Conservation (phyloP, 2,113 vertebrate species). For the Myodes glareolus region DNA sequence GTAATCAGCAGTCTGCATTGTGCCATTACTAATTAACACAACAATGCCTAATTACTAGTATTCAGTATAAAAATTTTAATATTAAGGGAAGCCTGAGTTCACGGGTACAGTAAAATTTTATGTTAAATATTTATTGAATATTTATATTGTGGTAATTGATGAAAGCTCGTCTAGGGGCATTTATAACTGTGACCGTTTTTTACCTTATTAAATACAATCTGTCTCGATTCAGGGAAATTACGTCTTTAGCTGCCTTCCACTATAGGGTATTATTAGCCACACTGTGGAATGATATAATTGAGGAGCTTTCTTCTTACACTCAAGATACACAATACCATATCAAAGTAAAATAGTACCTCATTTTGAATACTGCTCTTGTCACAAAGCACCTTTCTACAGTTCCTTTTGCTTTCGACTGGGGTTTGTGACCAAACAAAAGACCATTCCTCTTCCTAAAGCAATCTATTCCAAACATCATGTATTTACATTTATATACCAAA, state of each 20-base stretch:
- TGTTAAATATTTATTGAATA: slow-evolving; percentile 7
- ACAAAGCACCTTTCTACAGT: not conserved
- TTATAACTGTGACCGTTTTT: not conserved
- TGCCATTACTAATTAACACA: not conserved
- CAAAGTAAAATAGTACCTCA: not conserved
- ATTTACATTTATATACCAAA: not conserved
- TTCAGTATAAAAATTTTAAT: not conserved
- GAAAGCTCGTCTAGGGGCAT: not conserved
- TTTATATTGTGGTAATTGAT: not conserved
- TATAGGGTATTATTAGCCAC: not conserved
- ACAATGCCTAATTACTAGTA: not conserved
- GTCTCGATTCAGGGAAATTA: not conserved
- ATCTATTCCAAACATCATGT: not conserved
- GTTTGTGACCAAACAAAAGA: not conserved
- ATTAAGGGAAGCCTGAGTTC: not conserved
- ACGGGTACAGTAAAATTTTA: not conserved
- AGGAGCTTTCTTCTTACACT: not conserved
- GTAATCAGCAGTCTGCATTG: not conserved
- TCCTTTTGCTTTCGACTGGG: not conserved
- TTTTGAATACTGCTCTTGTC: not conserved
- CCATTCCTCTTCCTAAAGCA: not conserved
- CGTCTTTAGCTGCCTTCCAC: not conserved
- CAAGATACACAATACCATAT: not conserved
- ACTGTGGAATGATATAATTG: not conserved
- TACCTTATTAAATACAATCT: not conserved